Percentiles rank a stretch among this genome's conserved stretches.
Conservation (phyloP, 1,140 invertebrate genomes). For the Psix sp. region DNA sequence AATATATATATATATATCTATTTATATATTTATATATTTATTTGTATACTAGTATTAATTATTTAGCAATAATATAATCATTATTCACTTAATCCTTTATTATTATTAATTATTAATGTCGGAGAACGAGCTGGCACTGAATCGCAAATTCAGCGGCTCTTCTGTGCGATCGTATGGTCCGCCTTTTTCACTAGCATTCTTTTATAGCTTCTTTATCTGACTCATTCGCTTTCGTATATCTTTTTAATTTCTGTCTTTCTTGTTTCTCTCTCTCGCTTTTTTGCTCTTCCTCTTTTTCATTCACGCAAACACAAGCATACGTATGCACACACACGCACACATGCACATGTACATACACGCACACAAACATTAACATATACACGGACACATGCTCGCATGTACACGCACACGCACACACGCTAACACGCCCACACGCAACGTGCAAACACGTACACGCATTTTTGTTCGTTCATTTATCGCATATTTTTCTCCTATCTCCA, state of each 20-base stretch:
- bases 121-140: slow-evolving; percentile 74
- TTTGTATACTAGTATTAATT: slow-evolving; percentile 72
- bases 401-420: too few species aligned
- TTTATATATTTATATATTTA: slow-evolving; percentile 65
- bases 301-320: too few species aligned
- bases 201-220: slow-evolving; percentile 18
- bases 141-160: slow-evolving; percentile 69
- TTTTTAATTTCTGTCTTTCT: slow-evolving; percentile 15
- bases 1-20: slow-evolving; percentile 52
- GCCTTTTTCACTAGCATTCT: slow-evolving; percentile 31
- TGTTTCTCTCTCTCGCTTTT: slow-evolving; percentile 12
- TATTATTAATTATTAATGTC: slow-evolving; percentile 74
- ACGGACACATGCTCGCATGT: too few species aligned
- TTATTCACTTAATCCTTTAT: slow-evolving; percentile 71
- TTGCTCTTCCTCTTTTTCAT: slow-evolving; percentile 7
- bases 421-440: too few species aligned
- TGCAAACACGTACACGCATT: too few species aligned
- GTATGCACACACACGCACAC: too few species aligned
- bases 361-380: too few species aligned
- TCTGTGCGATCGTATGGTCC: slow-evolving; percentile 52
- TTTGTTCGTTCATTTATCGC: too few species aligned
- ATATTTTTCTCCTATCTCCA: too few species aligned
- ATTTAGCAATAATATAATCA: slow-evolving; percentile 75
- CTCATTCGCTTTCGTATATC: slow-evolving; percentile 7
- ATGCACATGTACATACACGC: too few species aligned